phyloP scores from a whole-genome alignment of 2,888 invertebrate genomes.

The Zootermopsis nevadensis region DNA sequence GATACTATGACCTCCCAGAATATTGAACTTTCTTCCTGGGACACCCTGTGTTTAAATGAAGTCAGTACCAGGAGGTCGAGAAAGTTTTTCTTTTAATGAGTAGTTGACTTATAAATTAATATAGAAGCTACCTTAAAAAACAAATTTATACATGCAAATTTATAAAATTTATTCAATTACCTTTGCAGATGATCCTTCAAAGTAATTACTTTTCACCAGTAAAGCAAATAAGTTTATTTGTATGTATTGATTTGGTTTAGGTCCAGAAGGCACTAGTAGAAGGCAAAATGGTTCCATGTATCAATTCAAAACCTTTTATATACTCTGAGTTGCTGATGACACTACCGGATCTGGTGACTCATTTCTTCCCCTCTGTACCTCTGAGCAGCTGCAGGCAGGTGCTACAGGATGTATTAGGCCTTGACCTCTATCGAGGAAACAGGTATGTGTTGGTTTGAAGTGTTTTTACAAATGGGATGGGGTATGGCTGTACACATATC shows the following conservation, averaged over 20 bases:
- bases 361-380: slow-evolving; percentile 83
- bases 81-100: too few species aligned
- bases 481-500: too few species aligned
- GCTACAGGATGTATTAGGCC: slow-evolving; percentile 79
- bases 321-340: slow-evolving; percentile 86
- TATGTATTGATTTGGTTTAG: slow-evolving; percentile 59
- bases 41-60: too few species aligned
- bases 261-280: slow-evolving; percentile 84
- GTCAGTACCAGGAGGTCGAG: too few species aligned
- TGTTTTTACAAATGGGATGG: too few species aligned
- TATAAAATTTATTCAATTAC: too few species aligned
- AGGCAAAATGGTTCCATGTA: slow-evolving; percentile 84
- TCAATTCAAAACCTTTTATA: slow-evolving; percentile 87
- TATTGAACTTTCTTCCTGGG: too few species aligned
- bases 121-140: too few species aligned
- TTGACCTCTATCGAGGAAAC: slow-evolving; percentile 86
- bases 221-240: background rate
- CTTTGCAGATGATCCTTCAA: background rate
- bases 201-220: too few species aligned
- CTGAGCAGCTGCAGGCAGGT: slow-evolving; percentile 81
- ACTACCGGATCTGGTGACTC: slow-evolving; percentile 81
- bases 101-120: too few species aligned
- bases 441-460: slow-evolving; percentile 71
- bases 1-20: too few species aligned
- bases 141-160: too few species aligned